A percentile compares a stretch with the other conserved stretches of the same genome.
Evolutionary conservation across 2,888 invertebrate genomes (phyloP).

Genomic region (Cerastis leucographa): DNA sequence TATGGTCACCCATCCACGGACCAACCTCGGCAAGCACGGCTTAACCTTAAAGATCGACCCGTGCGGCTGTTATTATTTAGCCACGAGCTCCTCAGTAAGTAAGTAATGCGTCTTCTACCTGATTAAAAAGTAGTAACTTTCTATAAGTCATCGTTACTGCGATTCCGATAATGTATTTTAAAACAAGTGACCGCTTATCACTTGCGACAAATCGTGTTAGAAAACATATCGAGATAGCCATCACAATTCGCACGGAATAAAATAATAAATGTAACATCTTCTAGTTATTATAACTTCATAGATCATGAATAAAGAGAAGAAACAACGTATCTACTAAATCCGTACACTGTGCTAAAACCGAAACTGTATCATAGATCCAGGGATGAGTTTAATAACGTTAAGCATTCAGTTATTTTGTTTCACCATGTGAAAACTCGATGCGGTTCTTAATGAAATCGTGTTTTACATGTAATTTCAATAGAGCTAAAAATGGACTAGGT

Average conservation of each 20-base stretch:
- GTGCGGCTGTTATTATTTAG: too few species aligned
- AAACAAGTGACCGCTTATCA: conserved; percentile 51
- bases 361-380: not conserved
- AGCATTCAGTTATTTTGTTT: not conserved
- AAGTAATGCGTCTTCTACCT: not conserved
- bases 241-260: too few species aligned
- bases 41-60: too few species aligned
- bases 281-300: not conserved
- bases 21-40: too few species aligned
- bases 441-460: not conserved
- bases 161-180: conserved; percentile 11
- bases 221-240: conserved; percentile 26
- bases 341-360: not conserved
- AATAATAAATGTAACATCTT: not conserved
- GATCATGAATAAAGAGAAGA: not conserved
- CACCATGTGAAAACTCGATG: not conserved
- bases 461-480: not conserved
- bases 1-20: too few species aligned
- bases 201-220: conserved; percentile 43
- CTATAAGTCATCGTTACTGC: not conserved
- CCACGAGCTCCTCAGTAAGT: too few species aligned
- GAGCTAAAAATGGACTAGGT: not conserved
- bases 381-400: not conserved
- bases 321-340: not conserved
- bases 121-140: not conserved